Evolutionary conservation across 2,888 invertebrate species (phyloP), one percentile per base, ranked within the genome.

Genomic region (Pristionchus entomophagus): DNA sequence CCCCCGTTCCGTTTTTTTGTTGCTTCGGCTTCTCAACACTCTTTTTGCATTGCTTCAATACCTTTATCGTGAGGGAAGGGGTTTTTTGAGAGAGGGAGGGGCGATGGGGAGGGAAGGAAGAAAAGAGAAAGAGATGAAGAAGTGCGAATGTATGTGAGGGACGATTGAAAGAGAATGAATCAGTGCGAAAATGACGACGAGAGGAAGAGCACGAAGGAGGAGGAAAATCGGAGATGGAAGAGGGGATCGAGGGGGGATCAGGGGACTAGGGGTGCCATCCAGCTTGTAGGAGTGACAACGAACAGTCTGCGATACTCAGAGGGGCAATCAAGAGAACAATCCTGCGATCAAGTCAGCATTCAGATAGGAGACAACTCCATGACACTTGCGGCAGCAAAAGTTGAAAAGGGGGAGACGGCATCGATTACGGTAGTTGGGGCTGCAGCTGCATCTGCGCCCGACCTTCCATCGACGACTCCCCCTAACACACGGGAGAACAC

Each of bases 361-460:
- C 73, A 5, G 41, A 45, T 73, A 73, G 73, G 73, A 73, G 73
- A 10, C 6, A 10, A 26, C 73, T 73, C 73, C 73, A 73, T 73
- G 73, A 73, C 73, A 73, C 73, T 73, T 73, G 73, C 73, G 73
- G 73, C 73, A 41, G 73, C 73, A 73, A 73, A 73, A 45, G 73
- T 45, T 65, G 65, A 10, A 12, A 22, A 41, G 73, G 41, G 26
- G 41, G 73, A 41, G 26, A 4, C 38, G n/a, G 32, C 73, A 26
- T 45, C 19, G 73, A 73, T 26, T 73, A 69, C 73, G 73, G 73
- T 73, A 45, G 73, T 35, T 35, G 35, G 65, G 5, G 41, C 73
- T 26, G 73, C 38, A 26, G 73, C 38, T 73, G 14, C 73, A n/a
- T 38, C 41, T n/a, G 65, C 12, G 12, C 5, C 35, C 73, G 22